Conservation (phyloP, 2,113 vertebrate species). For the Scomber scombrus region DNA sequence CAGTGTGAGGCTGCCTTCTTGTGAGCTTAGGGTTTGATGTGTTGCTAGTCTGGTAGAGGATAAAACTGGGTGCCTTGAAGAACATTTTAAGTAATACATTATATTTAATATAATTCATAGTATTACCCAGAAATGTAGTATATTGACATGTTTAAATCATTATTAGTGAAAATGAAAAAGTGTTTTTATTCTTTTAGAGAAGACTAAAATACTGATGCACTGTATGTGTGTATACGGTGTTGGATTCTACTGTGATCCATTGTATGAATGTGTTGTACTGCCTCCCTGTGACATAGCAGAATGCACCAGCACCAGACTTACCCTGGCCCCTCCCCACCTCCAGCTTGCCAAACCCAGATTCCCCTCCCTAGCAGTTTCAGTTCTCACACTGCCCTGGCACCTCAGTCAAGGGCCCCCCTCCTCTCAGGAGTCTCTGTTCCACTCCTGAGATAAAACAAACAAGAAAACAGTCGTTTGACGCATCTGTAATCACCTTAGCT, state of each 20-base stretch:
- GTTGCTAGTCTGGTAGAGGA: background rate
- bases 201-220: background rate
- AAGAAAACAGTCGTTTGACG: slow-evolving; percentile 83
- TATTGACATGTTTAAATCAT: background rate
- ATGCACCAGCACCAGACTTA: background rate
- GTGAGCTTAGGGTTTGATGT: background rate
- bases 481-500: slow-evolving; percentile 92
- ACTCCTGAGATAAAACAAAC: slow-evolving; percentile 83
- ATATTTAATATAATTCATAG: background rate
- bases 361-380: background rate
- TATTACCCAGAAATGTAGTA: background rate
- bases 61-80: too few relatives aligned
- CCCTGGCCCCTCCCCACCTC: background rate
- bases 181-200: background rate
- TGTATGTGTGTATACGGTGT: background rate
- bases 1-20: background rate
- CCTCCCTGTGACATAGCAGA: background rate
- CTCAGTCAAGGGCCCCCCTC: slow-evolving; percentile 63
- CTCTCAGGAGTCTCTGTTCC: slow-evolving; percentile 56
- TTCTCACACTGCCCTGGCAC: slow-evolving; percentile 62
- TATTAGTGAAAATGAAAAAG: background rate
- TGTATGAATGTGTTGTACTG: background rate
- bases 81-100: background rate
- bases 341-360: background rate
- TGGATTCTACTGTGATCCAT: background rate